These are phyloP conservation scores for Erpobdella octoculata DNA, from an alignment of 2,888 invertebrate genomes.

Conservation along the genomic window DNA sequence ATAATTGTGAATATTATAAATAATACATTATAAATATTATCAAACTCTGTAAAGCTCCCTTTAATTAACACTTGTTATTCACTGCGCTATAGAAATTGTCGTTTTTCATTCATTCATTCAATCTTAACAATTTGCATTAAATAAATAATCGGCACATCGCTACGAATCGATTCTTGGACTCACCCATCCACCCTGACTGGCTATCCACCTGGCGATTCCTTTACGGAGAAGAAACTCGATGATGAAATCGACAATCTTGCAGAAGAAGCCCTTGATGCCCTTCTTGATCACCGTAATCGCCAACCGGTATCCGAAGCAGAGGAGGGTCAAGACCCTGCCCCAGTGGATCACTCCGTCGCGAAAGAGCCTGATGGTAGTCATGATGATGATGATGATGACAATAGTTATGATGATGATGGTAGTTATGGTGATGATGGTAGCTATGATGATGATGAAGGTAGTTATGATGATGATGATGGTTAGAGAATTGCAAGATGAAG, in stretches of 20 bases:
- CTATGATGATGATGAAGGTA: too few species aligned
- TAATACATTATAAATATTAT: neutral
- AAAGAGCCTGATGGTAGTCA: constrained; percentile 45
- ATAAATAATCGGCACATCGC: too few species aligned
- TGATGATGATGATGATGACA: neutral
- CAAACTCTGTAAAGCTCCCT: neutral
- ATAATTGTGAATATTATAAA: neutral
- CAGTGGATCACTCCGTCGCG: constrained; percentile 46
- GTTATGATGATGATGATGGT: too few species aligned
- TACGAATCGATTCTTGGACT: too few species aligned
- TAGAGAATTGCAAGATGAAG: too few species aligned
- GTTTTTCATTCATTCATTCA: too few species aligned
- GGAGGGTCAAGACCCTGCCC: constrained; percentile 49
- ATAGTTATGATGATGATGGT: neutral
- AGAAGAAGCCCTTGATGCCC: constrained; percentile 44
- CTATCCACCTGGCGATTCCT: constrained; percentile 50
- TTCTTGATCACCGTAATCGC: constrained; percentile 43
- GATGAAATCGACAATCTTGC: constrained; percentile 45
- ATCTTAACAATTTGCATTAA: too few species aligned
- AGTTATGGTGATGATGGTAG: neutral
- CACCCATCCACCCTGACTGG: constrained; percentile 52
- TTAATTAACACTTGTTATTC: neutral
- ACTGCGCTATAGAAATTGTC: too few species aligned
- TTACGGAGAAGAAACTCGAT: constrained; percentile 45
- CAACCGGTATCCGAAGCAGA: constrained; percentile 51